A percentile compares a stretch with the other conserved stretches of the same genome.
phyloP scores from a whole-genome alignment of 2,113 vertebrate genomes.

The Colistium nudipinnis region DNA sequence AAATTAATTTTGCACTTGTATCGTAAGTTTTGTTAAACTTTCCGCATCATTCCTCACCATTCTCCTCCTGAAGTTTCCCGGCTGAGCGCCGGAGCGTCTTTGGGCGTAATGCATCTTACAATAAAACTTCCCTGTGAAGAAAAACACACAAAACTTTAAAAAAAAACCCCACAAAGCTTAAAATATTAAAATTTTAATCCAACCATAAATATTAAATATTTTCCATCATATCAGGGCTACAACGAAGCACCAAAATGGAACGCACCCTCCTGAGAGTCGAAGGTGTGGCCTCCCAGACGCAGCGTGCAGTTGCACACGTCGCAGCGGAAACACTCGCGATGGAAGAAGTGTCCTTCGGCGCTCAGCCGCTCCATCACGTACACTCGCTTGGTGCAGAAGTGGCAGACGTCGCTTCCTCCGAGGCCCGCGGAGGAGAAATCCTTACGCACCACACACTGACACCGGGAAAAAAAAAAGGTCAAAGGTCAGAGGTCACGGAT shows the following conservation, averaged over 20 bases:
- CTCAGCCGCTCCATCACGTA: constrained; percentile 96
- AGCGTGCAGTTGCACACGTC: constrained; percentile 86
- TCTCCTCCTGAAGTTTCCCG: constrained; percentile 71
- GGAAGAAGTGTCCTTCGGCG: constrained; percentile 94
- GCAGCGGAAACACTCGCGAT: constrained; percentile 96
- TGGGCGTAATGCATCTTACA: constrained; percentile 93
- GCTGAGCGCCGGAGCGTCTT: constrained; percentile 75
- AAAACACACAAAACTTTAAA: constrained; percentile 18
- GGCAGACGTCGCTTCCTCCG: constrained; percentile 91
- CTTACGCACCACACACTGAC: constrained; percentile 84
- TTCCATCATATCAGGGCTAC: neutral
- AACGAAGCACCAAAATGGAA: neutral
- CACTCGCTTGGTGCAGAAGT: constrained; percentile 93
- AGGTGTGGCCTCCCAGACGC: constrained; percentile 88
- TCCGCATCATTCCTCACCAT: constrained; percentile 58
- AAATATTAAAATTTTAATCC: neutral
- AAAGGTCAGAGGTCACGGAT: no score
- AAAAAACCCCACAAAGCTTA: neutral
- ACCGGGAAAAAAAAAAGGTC: constrained; percentile 1
- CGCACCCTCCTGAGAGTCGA: constrained; percentile 81
- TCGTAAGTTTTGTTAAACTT: neutral
- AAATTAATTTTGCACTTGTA: neutral
- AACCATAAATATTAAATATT: neutral
- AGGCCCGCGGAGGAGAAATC: constrained; percentile 83
- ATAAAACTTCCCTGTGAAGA: constrained; percentile 90